phyloP scores from a whole-genome alignment of 2,797 vertebrate species.

The Argyrosomus regius region DNA sequence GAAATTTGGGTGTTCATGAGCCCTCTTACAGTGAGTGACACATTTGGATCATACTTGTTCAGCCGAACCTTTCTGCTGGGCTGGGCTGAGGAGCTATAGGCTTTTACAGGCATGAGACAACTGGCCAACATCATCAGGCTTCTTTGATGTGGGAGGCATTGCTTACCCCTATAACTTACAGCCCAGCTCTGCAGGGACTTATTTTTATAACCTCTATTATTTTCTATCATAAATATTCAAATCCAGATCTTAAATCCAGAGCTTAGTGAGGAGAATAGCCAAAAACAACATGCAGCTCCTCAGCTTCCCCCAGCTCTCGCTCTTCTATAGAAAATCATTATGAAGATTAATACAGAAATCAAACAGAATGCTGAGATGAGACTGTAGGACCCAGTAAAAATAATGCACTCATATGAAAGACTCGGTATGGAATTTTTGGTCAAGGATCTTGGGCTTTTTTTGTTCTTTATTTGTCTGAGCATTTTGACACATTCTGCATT shows the following conservation, averaged over 20 bases:
- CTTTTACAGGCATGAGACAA: constrained; percentile 75
- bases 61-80: constrained; percentile 49
- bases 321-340: constrained; percentile 88
- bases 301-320: constrained; percentile 78
- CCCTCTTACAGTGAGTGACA: constrained; percentile 38
- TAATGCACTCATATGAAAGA: constrained; percentile 78
- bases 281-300: constrained; percentile 88
- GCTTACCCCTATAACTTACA: constrained; percentile 83
- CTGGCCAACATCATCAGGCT: constrained; percentile 76
- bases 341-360: constrained; percentile 86
- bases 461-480: constrained; percentile 85
- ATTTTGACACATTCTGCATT: constrained; percentile 86
- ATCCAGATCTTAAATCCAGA: constrained; percentile 95
- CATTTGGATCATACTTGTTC: constrained; percentile 52
- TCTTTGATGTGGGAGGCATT: constrained; percentile 84
- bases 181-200: constrained; percentile 82
- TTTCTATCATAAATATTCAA: constrained; percentile 99
- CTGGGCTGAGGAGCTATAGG: constrained; percentile 56
- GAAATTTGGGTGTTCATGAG: constrained; percentile 22
- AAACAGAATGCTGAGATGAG: constrained; percentile 76
- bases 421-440: constrained; percentile 77
- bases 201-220: constrained; percentile 97
- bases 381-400: constrained; percentile 74
- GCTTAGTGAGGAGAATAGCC: constrained; percentile 96
- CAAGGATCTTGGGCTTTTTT: constrained; percentile 75